Evolutionary conservation across 2,113 vertebrate species (phyloP), one percentile per base, ranked within the genome.

Genomic region (Cynocephalus volans): DNA sequence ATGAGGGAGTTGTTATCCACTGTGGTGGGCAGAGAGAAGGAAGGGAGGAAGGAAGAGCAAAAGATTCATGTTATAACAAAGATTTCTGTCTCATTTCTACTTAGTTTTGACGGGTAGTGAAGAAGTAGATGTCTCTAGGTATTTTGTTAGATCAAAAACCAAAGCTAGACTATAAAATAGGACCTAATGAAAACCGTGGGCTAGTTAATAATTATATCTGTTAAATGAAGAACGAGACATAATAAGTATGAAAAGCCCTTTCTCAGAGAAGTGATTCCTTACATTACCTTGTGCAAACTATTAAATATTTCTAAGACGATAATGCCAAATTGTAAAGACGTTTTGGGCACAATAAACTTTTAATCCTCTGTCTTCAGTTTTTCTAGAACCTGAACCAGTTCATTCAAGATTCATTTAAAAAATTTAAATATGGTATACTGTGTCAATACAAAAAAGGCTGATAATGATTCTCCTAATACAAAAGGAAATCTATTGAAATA

Each of bases 301-400:
- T 97, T 97, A 97, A 98, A 96, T 90, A 96, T 97, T 98, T 97
- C 94, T 98, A 76, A 93, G 88, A 36, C 60, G 97, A 58, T 89
- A 72, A 93, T 91, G 64, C 87, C 85, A 85, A 98, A 91, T 98
- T 97, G 94, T 73, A 95, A 98, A 98, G 60, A 96, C 97, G 73
- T 70, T 97, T 72, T 82, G 79, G 75, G 65, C 54, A 97, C 79
- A 90, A 97, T 97, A 97, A 87, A 95, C 93, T 98, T 98, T 98
- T 96, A 95, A 98, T 98, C 90, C 89, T 33, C 88, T 92, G 92
- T 86, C 76, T 97, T 97, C 60, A 95, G 89, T 98, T 97, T 98
- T 90, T 96, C 76, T 86, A 97, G 98, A 88, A 97, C 13, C 31
- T 58, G 87, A 98, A 87, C 70, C 95, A 65, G 33, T 90, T 98